Conservation (phyloP, 2,888 invertebrate genomes). For the Gisinianus flammeolus region DNA sequence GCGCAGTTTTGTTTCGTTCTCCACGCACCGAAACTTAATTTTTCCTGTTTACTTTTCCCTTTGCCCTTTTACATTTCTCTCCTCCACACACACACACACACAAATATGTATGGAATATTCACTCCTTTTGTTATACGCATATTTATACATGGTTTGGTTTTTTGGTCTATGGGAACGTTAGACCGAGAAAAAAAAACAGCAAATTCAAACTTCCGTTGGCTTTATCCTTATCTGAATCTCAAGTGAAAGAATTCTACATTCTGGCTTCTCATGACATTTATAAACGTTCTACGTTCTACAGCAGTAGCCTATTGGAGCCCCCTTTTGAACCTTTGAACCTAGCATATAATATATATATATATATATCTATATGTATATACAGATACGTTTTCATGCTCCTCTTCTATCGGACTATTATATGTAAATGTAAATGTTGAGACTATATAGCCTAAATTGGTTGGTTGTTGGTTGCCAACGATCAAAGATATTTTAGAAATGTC, state of each 20-base stretch:
- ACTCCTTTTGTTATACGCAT: neutral
- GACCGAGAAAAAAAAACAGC: neutral
- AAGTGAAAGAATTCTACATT: too few relatives aligned
- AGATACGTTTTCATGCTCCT: neutral
- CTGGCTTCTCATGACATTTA: too few relatives aligned
- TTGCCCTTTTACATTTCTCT: conserved; percentile 9
- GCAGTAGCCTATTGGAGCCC: too few relatives aligned
- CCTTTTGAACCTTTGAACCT: too few relatives aligned
- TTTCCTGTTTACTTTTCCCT: conserved; percentile 24
- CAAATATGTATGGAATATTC: too few relatives aligned
- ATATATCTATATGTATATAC: neutral
- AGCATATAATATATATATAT: too few relatives aligned
- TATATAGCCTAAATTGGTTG: neutral
- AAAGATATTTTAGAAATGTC: neutral
- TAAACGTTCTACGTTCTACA: too few relatives aligned
- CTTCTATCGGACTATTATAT: neutral
- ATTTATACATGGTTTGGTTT: neutral
- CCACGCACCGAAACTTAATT: conserved; percentile 26
- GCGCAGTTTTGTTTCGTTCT: conserved; percentile 1
- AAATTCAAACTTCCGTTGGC: conserved; percentile 22
- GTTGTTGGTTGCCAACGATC: neutral
- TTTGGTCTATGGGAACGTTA: neutral
- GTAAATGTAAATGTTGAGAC: too few relatives aligned
- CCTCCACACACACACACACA: too few relatives aligned
- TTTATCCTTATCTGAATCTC: conserved; percentile 36